Evolutionary conservation across 2,797 vertebrate species (phyloP), one percentile per base, ranked within the genome.

Genomic region (Bovichtus diacanthus): DNA sequence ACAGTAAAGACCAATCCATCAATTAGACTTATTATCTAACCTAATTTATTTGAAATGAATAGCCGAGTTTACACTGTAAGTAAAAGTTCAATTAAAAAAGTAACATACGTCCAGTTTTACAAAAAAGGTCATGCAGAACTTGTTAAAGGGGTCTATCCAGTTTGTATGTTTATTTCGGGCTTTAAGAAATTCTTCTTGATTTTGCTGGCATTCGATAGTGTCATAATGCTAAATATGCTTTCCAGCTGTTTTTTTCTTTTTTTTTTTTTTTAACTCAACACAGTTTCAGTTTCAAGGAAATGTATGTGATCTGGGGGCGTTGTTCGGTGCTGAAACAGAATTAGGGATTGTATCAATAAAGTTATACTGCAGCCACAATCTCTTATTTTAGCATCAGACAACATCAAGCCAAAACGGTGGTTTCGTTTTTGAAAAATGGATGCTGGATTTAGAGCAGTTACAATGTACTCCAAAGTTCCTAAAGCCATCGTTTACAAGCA

Each of bases 11-110:
- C 29, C 3, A 49, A 44, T 44, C 34, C 62, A 81, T 87, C 72
- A 56, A 65, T 81, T 70, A 70, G 21, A 66, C 80, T 85, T 78
- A 87, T 80, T 59, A 80, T 68, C 44, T 6, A 7, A 16, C 25
- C 25, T 69, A 9, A 72, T 81, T 71, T 67, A 64, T n/a, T 51
- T 66, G 41, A 39, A 80, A 85, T 83, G 51, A 82, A 64, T 49
- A 58, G 34, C 38, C 15, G 23, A 55, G 39, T 25, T 61, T 70
- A 50, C 9, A 49, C 39, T 62, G 50, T 21, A 39, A 73, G 60
- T 53, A 29, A 21, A 51, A 64, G 49, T 18, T 61, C 38, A 53
- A 71, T 69, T 67, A 49, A 63, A 51, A 68, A 67, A 31, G 56
- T 62, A 69, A 81, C 69, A 15, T 47, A 74, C 27, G 51, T 58